Percentiles rank a stretch among this genome's conserved stretches.
phyloP scores from a whole-genome alignment of 1,140 invertebrate species.

The Lordiphosa stackelbergi region DNA sequence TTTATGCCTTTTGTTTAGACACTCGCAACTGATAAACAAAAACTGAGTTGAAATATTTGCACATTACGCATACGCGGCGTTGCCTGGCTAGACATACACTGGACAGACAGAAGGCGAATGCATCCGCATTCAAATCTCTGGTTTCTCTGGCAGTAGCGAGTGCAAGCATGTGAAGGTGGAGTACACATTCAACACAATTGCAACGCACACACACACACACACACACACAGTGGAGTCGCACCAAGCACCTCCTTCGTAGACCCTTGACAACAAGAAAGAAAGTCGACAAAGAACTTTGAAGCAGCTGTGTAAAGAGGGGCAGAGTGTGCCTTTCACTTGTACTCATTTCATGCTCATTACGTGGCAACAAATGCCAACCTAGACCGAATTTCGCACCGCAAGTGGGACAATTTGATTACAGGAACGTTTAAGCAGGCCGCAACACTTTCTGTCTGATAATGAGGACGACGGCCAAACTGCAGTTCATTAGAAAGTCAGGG shows the following conservation, averaged over 20 bases:
- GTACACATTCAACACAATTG: constrained; percentile 13
- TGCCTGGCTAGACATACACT: constrained; percentile 3
- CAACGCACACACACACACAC: constrained; percentile 1
- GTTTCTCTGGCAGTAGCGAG: too few species aligned
- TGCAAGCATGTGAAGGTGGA: background rate
- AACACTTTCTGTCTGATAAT: constrained; percentile 44
- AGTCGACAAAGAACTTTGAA: background rate
- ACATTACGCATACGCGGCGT: constrained; percentile 39
- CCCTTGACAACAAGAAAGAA: constrained; percentile 5
- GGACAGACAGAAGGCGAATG: constrained; percentile 5
- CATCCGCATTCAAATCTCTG: constrained; percentile 12
- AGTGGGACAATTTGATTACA: constrained; percentile 69
- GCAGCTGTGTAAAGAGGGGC: background rate
- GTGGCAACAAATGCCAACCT: constrained; percentile 26
- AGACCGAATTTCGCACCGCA: constrained; percentile 24
- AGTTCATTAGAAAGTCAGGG: constrained; percentile 49
- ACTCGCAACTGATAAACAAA: constrained; percentile 39
- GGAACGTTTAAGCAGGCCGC: constrained; percentile 55
- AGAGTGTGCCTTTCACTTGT: background rate
- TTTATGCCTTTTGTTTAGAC: constrained; percentile 45
- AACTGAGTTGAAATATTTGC: constrained; percentile 29
- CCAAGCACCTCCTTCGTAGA: background rate
- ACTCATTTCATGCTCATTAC: constrained; percentile 44
- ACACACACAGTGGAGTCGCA: background rate
- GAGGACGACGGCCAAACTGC: constrained; percentile 22